Evolutionary conservation across 2,888 invertebrate species (phyloP), one percentile per base, ranked within the genome.

Genomic region (Barypeithes pellucidus): DNA sequence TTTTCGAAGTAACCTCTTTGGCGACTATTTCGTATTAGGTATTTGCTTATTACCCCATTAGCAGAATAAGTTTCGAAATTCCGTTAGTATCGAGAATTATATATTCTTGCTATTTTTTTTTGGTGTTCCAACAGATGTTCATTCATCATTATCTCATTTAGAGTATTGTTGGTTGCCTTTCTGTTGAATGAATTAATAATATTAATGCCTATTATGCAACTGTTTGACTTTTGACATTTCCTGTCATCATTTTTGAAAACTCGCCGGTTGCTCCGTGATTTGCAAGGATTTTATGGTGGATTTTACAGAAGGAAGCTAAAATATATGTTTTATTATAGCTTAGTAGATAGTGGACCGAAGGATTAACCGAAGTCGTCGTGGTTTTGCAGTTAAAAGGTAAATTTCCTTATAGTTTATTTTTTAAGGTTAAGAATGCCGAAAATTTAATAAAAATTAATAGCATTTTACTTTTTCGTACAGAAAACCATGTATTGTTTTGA

Each of bases 81-180:
- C 5, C 3, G 9, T 18, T 9, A 47, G 18, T 3, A 47, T 20
- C 20, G 43, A 39, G 39, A n/a, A 16, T 45, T 45, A 20, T 3
- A 2, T 29, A 52, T 39, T 39, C 4, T 1, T 12, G 3, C 9
- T 11, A 24, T 0, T 12, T 52, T 29, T 24, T 14, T 52, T 52
- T 24, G 29, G 7, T 4, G 29, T 29, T 29, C 9, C 8, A 29
- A 29, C 7, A 29, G 9, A 5, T 29, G n/a, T n/a, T n/a, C n/a
- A n/a, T n/a, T n/a, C 3, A 9, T 29, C 9, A 24, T 29, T 29
- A 24, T 14, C 24, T 20, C 11, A 24, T 3, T n/a, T 24, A 14
- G 36, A 52, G 54, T 69, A 62, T 50, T 20, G n/a, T 52, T 47
- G 39, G 68, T 69, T 69, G 69, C 69, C 22, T 22, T 5, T 14